These are phyloP conservation scores for Todiramphus saurophagus DNA, from an alignment of 2,113 vertebrate genomes.

Conservation along the genomic window DNA sequence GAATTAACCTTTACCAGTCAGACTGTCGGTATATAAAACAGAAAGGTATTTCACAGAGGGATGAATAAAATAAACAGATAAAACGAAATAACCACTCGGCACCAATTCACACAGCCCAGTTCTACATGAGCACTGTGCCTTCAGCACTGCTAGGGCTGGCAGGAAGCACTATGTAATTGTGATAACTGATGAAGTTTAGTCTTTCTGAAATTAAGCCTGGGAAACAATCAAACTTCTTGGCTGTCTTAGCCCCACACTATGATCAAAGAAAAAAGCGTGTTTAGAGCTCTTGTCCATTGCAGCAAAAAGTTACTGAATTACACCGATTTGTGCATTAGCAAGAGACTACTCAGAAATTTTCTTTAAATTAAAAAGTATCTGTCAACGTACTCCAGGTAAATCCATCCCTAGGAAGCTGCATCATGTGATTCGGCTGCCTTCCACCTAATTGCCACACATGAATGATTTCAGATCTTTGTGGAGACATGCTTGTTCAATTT, in stretches of 20 bases:
- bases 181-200: neutral
- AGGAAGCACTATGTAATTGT: neutral
- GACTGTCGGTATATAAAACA: neutral
- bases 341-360: neutral
- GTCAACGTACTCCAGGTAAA: neutral
- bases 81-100: neutral
- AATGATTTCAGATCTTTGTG: neutral
- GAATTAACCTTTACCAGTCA: neutral
- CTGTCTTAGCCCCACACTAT: neutral
- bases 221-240: neutral
- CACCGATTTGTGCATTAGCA: neutral
- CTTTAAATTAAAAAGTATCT: neutral
- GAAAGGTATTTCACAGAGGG: neutral
- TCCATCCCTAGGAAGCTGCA: neutral
- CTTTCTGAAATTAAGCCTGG: neutral
- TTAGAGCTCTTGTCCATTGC: neutral
- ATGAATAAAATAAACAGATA: neutral
- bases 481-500: neutral
- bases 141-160: neutral
- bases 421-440: neutral
- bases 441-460: neutral
- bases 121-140: neutral
- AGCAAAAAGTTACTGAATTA: neutral
- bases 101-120: neutral
- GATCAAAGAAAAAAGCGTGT: neutral